Evolutionary conservation across 2,113 vertebrate genomes (phyloP).

Genomic region (Sarotherodon lohbergeri): DNA sequence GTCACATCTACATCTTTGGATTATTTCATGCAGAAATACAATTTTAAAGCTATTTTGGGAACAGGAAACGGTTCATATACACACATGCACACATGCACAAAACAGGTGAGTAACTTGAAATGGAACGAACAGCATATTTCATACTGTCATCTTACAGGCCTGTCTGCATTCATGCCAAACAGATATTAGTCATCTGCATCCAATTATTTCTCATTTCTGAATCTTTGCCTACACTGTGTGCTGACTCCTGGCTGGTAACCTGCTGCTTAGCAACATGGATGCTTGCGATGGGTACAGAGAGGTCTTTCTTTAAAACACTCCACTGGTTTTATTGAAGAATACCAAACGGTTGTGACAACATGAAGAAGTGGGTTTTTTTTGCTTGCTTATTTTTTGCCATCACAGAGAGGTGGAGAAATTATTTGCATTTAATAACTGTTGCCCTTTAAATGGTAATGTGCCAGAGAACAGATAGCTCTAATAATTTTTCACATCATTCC

Average conservation of each 20-base stretch:
- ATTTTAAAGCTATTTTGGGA: neutral
- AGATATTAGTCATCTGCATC: conserved; percentile 50
- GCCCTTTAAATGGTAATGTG: neutral
- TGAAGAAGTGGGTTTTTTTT: neutral
- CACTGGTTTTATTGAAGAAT: conserved; percentile 10
- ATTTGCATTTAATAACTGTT: neutral
- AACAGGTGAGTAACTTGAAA: neutral
- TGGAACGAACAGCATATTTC: neutral
- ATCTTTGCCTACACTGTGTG: conserved; percentile 13
- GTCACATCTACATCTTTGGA: neutral
- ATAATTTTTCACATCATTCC: neutral
- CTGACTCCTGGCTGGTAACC: conserved; percentile 21
- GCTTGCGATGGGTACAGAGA: neutral
- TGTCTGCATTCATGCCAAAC: conserved; percentile 19
- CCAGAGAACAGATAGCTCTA: neutral
- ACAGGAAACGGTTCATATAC: neutral
- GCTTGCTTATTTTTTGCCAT: neutral
- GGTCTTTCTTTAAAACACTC: conserved; percentile 1
- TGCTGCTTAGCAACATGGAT: conserved; percentile 65
- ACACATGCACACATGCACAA: neutral
- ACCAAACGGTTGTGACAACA: neutral
- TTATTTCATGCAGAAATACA: neutral
- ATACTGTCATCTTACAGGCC: neutral
- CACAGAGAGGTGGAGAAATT: neutral
- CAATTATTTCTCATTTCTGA: conserved; percentile 43